Base-by-base conservation (phyloP, 2,113 vertebrate genomes). In the Pomatorhinus ruficollis region DNA sequence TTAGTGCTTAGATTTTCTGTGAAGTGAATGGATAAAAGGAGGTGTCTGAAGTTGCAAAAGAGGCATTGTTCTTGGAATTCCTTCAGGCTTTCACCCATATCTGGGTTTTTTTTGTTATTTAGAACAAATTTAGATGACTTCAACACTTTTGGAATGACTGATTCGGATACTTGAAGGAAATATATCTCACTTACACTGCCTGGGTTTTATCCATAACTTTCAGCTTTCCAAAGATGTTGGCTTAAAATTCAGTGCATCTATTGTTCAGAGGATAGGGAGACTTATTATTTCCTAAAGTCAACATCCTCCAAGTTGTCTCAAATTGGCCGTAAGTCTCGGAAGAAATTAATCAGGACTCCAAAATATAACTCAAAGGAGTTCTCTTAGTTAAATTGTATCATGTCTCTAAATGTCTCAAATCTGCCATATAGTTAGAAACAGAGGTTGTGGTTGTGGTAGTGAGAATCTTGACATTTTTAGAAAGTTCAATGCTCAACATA, bases 341-440 rank as follows among this genome's bases (percentile, higher is more conserved):
- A 96, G 85, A 94, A 90, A 93, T 93, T 91, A 93, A 96, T 96
- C 52, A 90, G 35, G 22, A 59, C 52, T 86, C 21, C 35, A 88
- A 85, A 93, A 54, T 31, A 79, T 37, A 85, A 79, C 30, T 72
- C 68, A 40, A 80, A 93, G 50, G 83, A 74, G 21, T n/a, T 83
- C 6, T 9, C 27, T 91, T 76, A 50, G 50, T 88, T 69, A 53
- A 91, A 90, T 37, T 65, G 47, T 28, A 15, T 65, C 56, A 50
- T 68, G 47, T 49, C 37, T 88, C 68, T 80, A 42, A 83, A 61
- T 54, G 42, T 31, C 66, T 93, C 44, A 72, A 57, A 57, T 14
- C 37, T 10, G 6, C 14, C 31, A 13, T 33, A 39, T 9, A 63
- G 83, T 68, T 63, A 88, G 63, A 91, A 94, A 71, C 28, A 82